Evolutionary conservation across 2,797 vertebrate species (phyloP), one percentile per base, ranked within the genome.

Genomic region (Galago senegalensis): DNA sequence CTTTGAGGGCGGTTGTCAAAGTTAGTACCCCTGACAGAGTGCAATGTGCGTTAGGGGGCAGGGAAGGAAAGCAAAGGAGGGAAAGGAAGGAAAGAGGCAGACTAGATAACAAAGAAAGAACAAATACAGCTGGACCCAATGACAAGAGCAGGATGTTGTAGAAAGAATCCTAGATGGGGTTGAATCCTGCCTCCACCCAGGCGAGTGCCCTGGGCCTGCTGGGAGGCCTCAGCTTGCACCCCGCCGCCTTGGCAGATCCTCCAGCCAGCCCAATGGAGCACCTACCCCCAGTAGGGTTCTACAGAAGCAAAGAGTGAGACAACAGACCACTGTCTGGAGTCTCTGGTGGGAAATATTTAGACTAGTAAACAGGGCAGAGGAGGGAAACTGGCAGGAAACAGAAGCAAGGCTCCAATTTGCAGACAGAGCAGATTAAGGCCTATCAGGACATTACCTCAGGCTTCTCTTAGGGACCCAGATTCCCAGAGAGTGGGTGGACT

Each of bases 401-500:
- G 7, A 12, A 93, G 23, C n/a, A 91, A 9, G 3, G 61, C 31
- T 79, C 63, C 21, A 43, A 2, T 53, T 81, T 60, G 61, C 80
- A 46, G 75, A 31, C 9, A n/a, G 14, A 34, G 63, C 34, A 76
- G 34, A 73, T 20, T 29, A 60, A 86, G 77, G 8, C 5, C 27
- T 46, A 3, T 27, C 0, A 3, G 31, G 8, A 23, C 67, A 80
- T 85, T 72, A 37, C 40, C 72, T 86, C 46, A 4, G 11, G 7
- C 31, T 93, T 56, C 60, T 79, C 46, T 40, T 7, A 21, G 77
- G 72, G 14, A 2, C 12, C n/a, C 81, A 65, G 13, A 76, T 84
- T 89, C 37, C 34, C 77, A 92, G 23, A 87, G 60, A 43, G 14
- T 72, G 17, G n/a, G n/a, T 21, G 86, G 79, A 89, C 16, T 94